These are phyloP conservation scores for Apodemus speciosus DNA, from an alignment of 2,113 vertebrate species.

Conservation along the genomic window DNA sequence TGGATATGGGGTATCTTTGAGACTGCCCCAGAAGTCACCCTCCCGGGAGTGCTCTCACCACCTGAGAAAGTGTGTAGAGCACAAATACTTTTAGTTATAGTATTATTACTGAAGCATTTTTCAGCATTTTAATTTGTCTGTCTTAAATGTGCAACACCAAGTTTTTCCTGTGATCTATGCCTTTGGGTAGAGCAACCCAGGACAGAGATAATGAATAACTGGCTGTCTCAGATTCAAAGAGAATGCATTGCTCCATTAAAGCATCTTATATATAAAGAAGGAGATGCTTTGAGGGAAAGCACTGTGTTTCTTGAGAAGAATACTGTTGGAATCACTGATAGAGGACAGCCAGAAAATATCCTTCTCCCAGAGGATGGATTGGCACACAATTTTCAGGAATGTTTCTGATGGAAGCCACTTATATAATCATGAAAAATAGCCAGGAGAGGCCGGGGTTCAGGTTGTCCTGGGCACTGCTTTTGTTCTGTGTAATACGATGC, in stretches of 20 bases:
- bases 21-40: slow-evolving; percentile 1
- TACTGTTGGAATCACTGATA: not conserved
- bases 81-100: not conserved
- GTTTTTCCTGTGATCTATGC: not conserved
- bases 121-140: not conserved
- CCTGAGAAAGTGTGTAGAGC: not conserved
- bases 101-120: not conserved
- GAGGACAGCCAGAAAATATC: not conserved
- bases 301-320: not conserved
- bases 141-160: not conserved
- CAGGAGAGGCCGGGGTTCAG: not conserved
- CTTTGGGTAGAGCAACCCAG: not conserved
- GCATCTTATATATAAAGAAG: not conserved
- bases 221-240: not conserved
- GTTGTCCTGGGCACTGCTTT: not conserved
- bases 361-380: not conserved
- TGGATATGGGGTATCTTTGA: not conserved
- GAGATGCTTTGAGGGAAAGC: not conserved
- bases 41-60: not conserved
- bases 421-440: slow-evolving; percentile 31
- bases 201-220: not conserved
- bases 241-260: not conserved
- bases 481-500: not conserved
- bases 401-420: slow-evolving; percentile 7
- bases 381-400: not conserved